Base-by-base conservation (phyloP, 2,797 vertebrate species). In the Clarias pachynema region DNA sequence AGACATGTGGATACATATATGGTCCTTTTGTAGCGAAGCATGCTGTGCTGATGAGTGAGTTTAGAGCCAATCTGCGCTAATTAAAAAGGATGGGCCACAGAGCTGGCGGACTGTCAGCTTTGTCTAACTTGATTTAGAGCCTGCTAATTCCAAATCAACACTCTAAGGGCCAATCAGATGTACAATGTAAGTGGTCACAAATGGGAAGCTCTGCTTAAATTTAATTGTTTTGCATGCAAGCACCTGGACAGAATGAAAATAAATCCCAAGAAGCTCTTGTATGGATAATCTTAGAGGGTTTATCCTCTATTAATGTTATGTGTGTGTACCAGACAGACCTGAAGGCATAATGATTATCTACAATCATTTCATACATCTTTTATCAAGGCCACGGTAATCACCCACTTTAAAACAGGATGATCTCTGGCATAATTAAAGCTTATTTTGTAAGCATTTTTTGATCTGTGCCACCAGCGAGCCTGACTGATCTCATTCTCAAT, bases 31-130 rank as follows among this genome's bases (percentile, higher is more conserved):
- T 79, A 88, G 89, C 37, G 66, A 29, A 85, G 56, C 79, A 73
- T 81, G 85, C 29, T 59, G 85, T 80, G 88, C 79, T 86, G 86
- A 89, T 89, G 82, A 85, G 80, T 88, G 84, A 74, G 73, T 63
- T 5, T 66, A 26, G 57, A 83, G 83, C 86, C 88, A 89, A 53
- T 87, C 82, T 85, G 6, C 74, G 83, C 88, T 92, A 90, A 91
- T 91, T 92, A 86, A 90, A 87, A 89, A 15, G 85, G 79, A 86
- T 79, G 89, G 79, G 88, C 70, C 75, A 81, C 86, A 81, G 88
- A 86, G 89, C 79, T 74, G 89, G 88, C 86, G 70, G 90, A 86
- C 87, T 90, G 90, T 82, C 84, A 91, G 90, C 31, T 73, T 87
- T 84, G 86, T 84, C 82, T 87, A 79, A 87, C 73, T 78, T 89